These are phyloP conservation scores for Drosophila arizonae DNA, from an alignment of 1,140 invertebrate genomes.

Conservation along the genomic window DNA sequence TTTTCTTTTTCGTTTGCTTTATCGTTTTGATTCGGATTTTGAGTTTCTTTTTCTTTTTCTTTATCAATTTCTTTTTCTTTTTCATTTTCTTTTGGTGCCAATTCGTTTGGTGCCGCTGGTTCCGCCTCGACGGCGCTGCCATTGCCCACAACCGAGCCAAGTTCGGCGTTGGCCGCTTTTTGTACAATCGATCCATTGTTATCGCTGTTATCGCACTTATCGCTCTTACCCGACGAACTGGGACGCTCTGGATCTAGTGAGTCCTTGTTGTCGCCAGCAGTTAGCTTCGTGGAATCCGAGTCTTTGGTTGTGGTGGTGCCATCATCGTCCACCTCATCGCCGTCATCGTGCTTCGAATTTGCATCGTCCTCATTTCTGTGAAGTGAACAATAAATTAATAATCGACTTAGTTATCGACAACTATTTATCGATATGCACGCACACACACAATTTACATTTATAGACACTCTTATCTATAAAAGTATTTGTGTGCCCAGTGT, in stretches of 20 bases:
- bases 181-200: constrained; percentile 45
- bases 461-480: background rate
- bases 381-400: background rate
- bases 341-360: constrained; percentile 82
- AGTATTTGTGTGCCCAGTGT: background rate
- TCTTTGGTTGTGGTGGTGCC: constrained; percentile 82
- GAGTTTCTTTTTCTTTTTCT: constrained; percentile 1
- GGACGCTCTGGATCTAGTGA: constrained; percentile 81
- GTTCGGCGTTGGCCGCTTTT: constrained; percentile 42
- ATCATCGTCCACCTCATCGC: constrained; percentile 82
- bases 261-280: constrained; percentile 76
- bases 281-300: constrained; percentile 79
- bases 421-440: background rate
- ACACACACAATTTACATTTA: background rate
- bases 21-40: background rate
- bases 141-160: constrained; percentile 54
- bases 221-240: constrained; percentile 83
- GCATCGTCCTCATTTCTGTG: constrained; percentile 81
- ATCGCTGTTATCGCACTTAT: constrained; percentile 62
- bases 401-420: background rate
- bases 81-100: constrained; percentile 54
- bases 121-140: constrained; percentile 64
- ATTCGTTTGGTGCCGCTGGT: constrained; percentile 49
- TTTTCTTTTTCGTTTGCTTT: constrained; percentile 24
- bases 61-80: constrained; percentile 24